Conservation (phyloP, 30 jellyfish, hydroid and myxozoan species). For the Haliclystus octoradiatus region DNA sequence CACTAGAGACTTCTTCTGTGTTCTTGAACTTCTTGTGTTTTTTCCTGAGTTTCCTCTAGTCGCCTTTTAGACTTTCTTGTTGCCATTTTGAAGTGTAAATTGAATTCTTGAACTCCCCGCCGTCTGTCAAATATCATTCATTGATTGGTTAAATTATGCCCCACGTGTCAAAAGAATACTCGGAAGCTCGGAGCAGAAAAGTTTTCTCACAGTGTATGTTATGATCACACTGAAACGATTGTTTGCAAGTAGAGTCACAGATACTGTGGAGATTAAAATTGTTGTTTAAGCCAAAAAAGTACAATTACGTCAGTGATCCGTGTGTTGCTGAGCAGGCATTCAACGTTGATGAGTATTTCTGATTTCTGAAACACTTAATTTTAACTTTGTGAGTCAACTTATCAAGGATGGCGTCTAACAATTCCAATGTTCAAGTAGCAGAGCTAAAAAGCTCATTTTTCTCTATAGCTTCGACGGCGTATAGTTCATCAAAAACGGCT, state of each 20-base stretch:
- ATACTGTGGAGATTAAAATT: background rate
- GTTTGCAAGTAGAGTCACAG: background rate
- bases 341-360: background rate
- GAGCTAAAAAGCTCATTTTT: slow-evolving; percentile 59
- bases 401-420: slow-evolving; percentile 61
- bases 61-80: too few relatives aligned
- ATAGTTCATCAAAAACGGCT: slow-evolving; percentile 70
- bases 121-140: too few relatives aligned
- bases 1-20: too few relatives aligned
- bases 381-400: background rate
- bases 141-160: too few relatives aligned
- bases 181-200: too few relatives aligned
- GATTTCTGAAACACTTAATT: background rate
- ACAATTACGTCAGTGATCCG: background rate
- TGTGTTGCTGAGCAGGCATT: slow-evolving; percentile 1
- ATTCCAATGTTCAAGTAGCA: slow-evolving; percentile 36
- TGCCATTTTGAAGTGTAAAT: too few relatives aligned
- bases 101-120: too few relatives aligned
- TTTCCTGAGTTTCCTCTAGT: too few relatives aligned
- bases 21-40: too few relatives aligned
- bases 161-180: too few relatives aligned
- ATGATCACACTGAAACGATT: too few relatives aligned
- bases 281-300: background rate
- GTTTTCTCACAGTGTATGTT: too few relatives aligned
- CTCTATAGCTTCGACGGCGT: slow-evolving; percentile 81